Base-by-base conservation (phyloP, 2,113 vertebrate species). In the Galemys pyrenaicus region DNA sequence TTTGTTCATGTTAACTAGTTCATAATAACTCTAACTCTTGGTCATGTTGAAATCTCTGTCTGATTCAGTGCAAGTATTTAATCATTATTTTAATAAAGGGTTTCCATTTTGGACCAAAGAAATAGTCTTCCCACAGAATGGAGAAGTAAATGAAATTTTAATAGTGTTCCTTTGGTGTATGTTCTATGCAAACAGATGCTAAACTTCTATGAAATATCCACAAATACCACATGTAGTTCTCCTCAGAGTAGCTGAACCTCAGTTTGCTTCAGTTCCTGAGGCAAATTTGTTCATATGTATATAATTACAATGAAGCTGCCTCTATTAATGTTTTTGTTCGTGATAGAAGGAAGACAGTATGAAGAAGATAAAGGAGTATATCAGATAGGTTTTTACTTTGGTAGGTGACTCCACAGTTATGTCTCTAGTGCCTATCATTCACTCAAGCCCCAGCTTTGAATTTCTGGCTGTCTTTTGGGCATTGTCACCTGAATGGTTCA, bases 11-110 rank as follows among this genome's bases (percentile, higher is more conserved):
- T 80, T 65, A 39, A 71, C 92, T 62, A 94, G 95, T 54, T 41
- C 19, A 32, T 68, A 82, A 20, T 77, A 67, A 17, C 26, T 91
- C 19, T 84, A 80, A 92, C 24, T 85, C 8, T 71, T 82, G 41
- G 54, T 77, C 49, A 64, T 95, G 35, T 84, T 92, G 88, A 87
- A 91, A 85, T 87, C 24, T 83, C 4, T 92, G 49, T 78, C 20
- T 83, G 54, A 39, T 51, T 62, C 30, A 78, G 0, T 70, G 2
- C 16, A 79, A 80, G 9, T 81, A 83, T 37, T 78, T 79, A 95
- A 83, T 94, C 6, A 79, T 58, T 84, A 51, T 71, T 91, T 88
- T 85, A 81, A 56, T 91, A 92, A 65, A n/a, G 30, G 12, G 9
- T 81, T 94, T 91, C 91, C 49, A 78, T 75, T 82, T 0, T 87